Evolutionary conservation across 2,797 vertebrate genomes (phyloP).

Genomic region (Mormyrus hasselquistii): DNA sequence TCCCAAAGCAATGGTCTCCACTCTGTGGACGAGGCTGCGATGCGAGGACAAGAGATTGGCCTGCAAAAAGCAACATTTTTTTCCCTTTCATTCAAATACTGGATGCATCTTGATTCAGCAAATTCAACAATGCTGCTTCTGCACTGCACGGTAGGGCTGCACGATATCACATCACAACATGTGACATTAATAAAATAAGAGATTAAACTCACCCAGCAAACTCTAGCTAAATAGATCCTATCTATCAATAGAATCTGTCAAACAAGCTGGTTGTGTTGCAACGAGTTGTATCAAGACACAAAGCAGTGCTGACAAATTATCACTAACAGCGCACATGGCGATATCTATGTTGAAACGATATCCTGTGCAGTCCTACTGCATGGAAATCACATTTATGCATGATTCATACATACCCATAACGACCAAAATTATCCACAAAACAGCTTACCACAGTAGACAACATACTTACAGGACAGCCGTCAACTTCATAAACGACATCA

Average conservation of each 20-base stretch:
- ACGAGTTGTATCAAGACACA: not conserved
- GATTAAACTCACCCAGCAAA: not conserved
- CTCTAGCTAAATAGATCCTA: no score
- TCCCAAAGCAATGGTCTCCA: slow-evolving; percentile 85
- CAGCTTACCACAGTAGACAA: not conserved
- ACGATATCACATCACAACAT: not conserved
- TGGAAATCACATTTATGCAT: not conserved
- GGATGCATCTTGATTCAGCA: not conserved
- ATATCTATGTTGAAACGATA: not conserved
- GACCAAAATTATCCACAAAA: not conserved
- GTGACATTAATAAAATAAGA: not conserved
- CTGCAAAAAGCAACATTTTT: slow-evolving; percentile 49
- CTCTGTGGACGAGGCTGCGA: slow-evolving; percentile 80
- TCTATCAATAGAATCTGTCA: not conserved
- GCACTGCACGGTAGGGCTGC: not conserved
- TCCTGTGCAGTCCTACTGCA: not conserved
- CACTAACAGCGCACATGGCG: not conserved
- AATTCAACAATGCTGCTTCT: not conserved
- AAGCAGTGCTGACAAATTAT: not conserved
- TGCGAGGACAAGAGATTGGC: slow-evolving; percentile 95
- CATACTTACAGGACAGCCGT: slow-evolving; percentile 89
- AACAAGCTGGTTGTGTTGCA: not conserved
- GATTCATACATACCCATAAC: not conserved
- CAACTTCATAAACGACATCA: slow-evolving; percentile 96
- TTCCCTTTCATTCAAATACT: not conserved